These are phyloP conservation scores for Sapajus apella DNA, from an alignment of 2,113 vertebrate genomes.

Conservation along the genomic window DNA sequence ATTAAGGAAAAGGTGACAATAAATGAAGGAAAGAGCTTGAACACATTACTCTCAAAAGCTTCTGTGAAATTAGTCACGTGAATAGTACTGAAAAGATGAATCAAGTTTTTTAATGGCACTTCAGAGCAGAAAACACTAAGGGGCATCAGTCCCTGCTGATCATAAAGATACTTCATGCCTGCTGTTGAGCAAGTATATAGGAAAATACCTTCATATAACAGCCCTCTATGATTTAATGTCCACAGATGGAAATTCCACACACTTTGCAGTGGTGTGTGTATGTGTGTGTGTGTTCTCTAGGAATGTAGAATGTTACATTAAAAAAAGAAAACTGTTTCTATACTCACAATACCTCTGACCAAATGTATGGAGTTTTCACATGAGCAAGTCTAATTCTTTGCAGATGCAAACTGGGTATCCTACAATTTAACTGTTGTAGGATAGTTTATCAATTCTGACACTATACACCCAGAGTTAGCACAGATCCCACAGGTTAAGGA, in stretches of 20 bases:
- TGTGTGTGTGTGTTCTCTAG: neutral
- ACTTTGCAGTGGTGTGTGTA: neutral
- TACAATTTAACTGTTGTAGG: neutral
- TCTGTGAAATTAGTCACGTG: neutral
- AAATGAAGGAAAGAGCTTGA: neutral
- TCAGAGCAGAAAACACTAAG: neutral
- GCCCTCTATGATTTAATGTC: neutral
- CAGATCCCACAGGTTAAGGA: neutral
- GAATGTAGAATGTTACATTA: neutral
- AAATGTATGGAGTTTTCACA: neutral
- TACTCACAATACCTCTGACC: neutral
- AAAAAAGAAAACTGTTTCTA: neutral
- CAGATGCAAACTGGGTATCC: neutral
- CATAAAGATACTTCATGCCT: neutral
- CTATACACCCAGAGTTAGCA: neutral
- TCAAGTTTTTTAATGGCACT: neutral
- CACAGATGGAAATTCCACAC: neutral
- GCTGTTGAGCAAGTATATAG: neutral
- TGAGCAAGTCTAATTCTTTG: neutral
- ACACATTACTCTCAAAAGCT: neutral
- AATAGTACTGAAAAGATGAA: neutral
- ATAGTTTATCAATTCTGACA: neutral
- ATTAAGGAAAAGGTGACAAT: neutral
- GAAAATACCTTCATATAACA: neutral
- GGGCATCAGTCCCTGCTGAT: neutral